Evolutionary conservation across 2,113 vertebrate genomes (phyloP).

Genomic region (Peromyscus leucopus): DNA sequence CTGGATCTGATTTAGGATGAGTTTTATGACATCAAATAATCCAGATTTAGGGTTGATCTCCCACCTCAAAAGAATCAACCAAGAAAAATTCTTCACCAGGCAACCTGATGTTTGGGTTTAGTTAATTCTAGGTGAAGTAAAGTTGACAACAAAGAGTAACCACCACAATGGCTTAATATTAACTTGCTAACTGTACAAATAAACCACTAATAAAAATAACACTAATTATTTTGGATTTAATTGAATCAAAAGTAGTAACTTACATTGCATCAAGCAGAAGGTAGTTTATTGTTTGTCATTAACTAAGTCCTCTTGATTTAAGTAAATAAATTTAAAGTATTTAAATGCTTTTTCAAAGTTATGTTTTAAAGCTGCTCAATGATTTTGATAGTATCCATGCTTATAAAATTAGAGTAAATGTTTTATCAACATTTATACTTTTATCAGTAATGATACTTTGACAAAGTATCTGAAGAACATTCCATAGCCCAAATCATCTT

Average conservation of each 20-base stretch:
- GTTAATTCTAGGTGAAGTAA: background rate
- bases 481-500: background rate
- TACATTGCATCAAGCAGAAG: background rate
- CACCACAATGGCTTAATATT: background rate
- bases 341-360: background rate
- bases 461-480: background rate
- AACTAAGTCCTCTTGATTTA: background rate
- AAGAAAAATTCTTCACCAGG: background rate
- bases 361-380: background rate
- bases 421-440: background rate
- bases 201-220: background rate
- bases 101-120: background rate
- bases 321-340: background rate
- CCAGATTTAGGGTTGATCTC: background rate
- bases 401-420: slow-evolving; percentile 1
- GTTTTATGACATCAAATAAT: background rate
- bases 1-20: background rate
- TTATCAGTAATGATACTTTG: background rate
- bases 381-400: background rate
- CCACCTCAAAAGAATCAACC: background rate
- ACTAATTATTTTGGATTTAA: background rate
- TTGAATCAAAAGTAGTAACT: background rate
- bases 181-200: background rate
- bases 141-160: background rate
- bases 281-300: background rate